A percentile compares a stretch with the other conserved stretches of the same genome.
Evolutionary conservation across 2,797 vertebrate species (phyloP).

Genomic region (Gymnothorax javanicus): DNA sequence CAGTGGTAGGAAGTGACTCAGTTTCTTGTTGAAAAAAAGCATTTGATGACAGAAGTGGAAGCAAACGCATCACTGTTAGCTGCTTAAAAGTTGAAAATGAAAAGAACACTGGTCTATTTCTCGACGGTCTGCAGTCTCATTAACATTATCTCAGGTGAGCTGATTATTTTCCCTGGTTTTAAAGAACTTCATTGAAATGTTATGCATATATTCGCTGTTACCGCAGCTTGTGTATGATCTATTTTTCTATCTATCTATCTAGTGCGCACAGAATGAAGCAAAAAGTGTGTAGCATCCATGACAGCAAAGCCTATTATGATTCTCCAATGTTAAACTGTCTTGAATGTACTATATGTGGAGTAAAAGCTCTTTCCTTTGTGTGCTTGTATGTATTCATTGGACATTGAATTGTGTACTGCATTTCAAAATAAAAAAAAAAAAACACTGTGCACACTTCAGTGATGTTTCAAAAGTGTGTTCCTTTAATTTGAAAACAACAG

Average conservation of each 20-base stretch:
- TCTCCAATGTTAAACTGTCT: neutral
- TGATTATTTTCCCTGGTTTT: neutral
- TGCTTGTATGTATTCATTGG: neutral
- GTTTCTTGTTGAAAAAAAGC: neutral
- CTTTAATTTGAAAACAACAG: no score
- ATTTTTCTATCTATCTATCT: neutral
- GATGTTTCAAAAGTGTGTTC: neutral
- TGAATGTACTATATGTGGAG: neutral
- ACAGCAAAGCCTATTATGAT: neutral
- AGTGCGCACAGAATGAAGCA: no score
- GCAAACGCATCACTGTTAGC: neutral
- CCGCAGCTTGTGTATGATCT: neutral
- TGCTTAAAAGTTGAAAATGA: neutral
- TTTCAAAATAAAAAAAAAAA: neutral
- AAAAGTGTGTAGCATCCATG: neutral
- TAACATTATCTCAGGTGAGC: neutral
- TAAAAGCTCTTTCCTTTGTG: neutral
- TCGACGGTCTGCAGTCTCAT: neutral
- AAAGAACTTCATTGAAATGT: neutral
- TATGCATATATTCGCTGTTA: neutral
- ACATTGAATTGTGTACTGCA: neutral
- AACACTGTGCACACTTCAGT: neutral
- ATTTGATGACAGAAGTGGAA: neutral
- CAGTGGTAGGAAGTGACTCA: neutral
- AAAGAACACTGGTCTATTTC: neutral